Conservation (phyloP, 1,140 invertebrate genomes). For the Tyrophagus putrescentiae region DNA sequence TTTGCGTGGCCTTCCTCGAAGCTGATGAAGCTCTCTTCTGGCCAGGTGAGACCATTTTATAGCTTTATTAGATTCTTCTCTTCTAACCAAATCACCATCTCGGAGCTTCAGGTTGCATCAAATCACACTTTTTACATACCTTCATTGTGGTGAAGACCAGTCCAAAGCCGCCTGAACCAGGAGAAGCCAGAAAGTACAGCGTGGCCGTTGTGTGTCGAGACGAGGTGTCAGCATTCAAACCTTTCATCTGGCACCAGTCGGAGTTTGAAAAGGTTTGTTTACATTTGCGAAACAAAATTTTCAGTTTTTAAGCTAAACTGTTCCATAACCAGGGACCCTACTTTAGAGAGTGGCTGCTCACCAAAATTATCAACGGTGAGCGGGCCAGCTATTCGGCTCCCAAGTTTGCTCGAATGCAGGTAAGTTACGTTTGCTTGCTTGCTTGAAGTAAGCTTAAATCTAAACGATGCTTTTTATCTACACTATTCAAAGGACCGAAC, state of each 20-base stretch:
- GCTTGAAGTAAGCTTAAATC: constrained; percentile 9
- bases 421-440: constrained; percentile 13
- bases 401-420: constrained; percentile 83
- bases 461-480: background rate
- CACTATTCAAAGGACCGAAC: constrained; percentile 55
- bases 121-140: constrained; percentile 40
- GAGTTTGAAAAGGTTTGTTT: constrained; percentile 26
- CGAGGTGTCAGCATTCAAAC: constrained; percentile 29
- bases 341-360: constrained; percentile 81
- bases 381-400: constrained; percentile 88
- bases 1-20: constrained; percentile 79
- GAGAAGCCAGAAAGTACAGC: constrained; percentile 22
- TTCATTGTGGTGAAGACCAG: constrained; percentile 28
- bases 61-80: background rate
- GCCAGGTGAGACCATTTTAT: constrained; percentile 41
- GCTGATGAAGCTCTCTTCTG: constrained; percentile 80
- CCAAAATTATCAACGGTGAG: constrained; percentile 97
- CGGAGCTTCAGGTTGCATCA: constrained; percentile 36
- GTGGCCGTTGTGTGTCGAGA: constrained; percentile 29
- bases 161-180: constrained; percentile 19
- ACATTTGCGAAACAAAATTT: background rate
- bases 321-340: constrained; percentile 52
- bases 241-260: constrained; percentile 28
- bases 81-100: background rate
- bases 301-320: background rate